Evolutionary conservation across 2,797 vertebrate species (phyloP), one percentile per base, ranked within the genome.

Genomic region (Graptemys geographica): DNA sequence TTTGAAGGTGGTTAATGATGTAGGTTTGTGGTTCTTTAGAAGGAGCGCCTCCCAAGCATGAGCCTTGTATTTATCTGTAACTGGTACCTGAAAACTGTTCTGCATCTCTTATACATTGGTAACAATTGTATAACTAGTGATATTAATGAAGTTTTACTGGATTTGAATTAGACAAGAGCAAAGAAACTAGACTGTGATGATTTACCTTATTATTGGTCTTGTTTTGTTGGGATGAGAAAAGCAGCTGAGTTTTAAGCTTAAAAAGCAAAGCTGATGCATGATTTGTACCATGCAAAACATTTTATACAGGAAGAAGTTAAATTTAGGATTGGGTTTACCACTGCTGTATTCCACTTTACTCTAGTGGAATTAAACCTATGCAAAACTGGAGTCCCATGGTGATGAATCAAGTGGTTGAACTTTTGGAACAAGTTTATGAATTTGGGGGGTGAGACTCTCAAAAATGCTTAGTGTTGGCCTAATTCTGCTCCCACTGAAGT

Each of bases 341-440:
- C 18, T 55, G 2, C n/a, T 25, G 21, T 41, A 72, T 72, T 41
- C 19, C 9, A 11, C 5, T 72, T 86, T 76, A 49, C 74, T 27
- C 74, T 86, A 5, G 11, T 9, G 13, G 13, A 55, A 79, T 25
- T 83, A 85, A 87, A 72, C 8, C 41, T 74, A 55, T 57, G 83
- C 69, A 83, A 95, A 93, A 76, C 31, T 79, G 49, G 16, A 79
- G 76, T 49, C 3, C 74, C 31, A 84, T 69, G 9, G 23, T 87
- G 27, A 56, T 93, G 79, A 88, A 81, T 92, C 31, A 6, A 88
- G 93, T 18, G 28, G 81, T 55, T 94, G 52, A 86, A 83, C 51
- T 92, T 94, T 16, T n/a, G 21, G 12, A 69, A n/a, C 33, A n/a
- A 69, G 18, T n/a, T 72, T 72, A 41, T 37, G 10, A 23, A 23